A percentile compares a stretch with the other conserved stretches of the same genome.
Evolutionary conservation across 1,140 invertebrate species (phyloP).

Genomic region (Anastatus disparis): DNA sequence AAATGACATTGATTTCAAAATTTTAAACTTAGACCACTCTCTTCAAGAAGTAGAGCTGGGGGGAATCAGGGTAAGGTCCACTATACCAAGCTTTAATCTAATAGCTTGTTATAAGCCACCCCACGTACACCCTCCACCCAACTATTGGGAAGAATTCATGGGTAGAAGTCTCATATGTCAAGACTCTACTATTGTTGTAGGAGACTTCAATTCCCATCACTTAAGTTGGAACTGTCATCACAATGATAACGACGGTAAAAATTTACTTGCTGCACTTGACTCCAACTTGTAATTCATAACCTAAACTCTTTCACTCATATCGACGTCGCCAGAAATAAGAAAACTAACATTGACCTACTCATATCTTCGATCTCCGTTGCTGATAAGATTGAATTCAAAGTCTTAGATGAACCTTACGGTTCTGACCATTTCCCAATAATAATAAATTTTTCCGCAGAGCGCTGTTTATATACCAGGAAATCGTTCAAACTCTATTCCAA

Average conservation of each 20-base stretch:
- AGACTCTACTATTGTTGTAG: background rate
- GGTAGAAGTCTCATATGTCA: background rate
- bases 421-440: too few relatives aligned
- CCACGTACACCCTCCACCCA: background rate
- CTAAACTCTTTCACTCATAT: background rate
- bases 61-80: background rate
- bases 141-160: background rate
- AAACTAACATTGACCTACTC: background rate
- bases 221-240: background rate
- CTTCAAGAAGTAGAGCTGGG: background rate
- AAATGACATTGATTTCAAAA: constrained; percentile 5
- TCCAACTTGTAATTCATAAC: background rate
- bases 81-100: background rate
- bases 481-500: background rate
- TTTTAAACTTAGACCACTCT: background rate
- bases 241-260: background rate
- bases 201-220: background rate
- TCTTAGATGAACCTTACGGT: background rate
- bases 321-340: background rate
- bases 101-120: background rate
- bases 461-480: too few relatives aligned
- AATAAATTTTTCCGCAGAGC: too few relatives aligned
- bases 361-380: background rate
- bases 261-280: background rate
- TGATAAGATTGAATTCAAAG: background rate